Percentiles rank a stretch among this genome's conserved stretches.
phyloP scores from a whole-genome alignment of 1,140 invertebrate genomes.

The Pectinophora gossypiella region DNA sequence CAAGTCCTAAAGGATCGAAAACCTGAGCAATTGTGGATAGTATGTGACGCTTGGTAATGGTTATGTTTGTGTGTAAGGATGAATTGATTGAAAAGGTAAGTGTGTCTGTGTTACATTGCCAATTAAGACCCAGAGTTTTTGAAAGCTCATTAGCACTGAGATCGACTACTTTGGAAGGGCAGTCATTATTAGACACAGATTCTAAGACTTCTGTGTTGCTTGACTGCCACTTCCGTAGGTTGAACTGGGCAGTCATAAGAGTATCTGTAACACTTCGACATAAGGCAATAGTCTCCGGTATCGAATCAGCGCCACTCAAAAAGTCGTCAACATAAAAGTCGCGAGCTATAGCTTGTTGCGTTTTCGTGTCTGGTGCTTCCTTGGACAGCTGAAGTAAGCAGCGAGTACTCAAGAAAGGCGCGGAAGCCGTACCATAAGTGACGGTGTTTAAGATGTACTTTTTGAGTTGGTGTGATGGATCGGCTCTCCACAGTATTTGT shows the following conservation, averaged over 20 bases:
- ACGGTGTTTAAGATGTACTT: conserved; percentile 46
- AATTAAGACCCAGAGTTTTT: not conserved
- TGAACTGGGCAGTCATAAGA: not conserved
- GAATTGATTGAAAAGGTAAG: not conserved
- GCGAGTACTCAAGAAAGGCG: conserved; percentile 44
- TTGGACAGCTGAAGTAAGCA: conserved; percentile 34
- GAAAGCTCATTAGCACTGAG: not conserved
- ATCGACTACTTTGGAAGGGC: not conserved
- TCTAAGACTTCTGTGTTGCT: not conserved
- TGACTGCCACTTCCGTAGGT: conserved; percentile 3
- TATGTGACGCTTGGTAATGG: not conserved
- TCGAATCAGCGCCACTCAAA: conserved; percentile 33
- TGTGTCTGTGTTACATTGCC: not conserved
- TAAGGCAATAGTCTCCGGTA: conserved; percentile 2
- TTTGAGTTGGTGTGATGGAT: conserved; percentile 19
- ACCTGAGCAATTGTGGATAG: not conserved
- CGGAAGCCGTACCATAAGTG: conserved; percentile 53
- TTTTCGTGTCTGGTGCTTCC: not conserved
- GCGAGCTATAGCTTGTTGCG: conserved; percentile 23
- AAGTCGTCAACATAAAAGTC: conserved; percentile 71
- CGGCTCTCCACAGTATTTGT: conserved; percentile 48
- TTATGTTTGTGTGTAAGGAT: not conserved
- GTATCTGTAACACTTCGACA: not conserved
- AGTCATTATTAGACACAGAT: not conserved
- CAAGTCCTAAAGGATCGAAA: conserved; percentile 1